A percentile compares a stretch with the other conserved stretches of the same genome.
Conservation (phyloP, 2,797 vertebrate species). For the Helicolenus hilgendorfi region DNA sequence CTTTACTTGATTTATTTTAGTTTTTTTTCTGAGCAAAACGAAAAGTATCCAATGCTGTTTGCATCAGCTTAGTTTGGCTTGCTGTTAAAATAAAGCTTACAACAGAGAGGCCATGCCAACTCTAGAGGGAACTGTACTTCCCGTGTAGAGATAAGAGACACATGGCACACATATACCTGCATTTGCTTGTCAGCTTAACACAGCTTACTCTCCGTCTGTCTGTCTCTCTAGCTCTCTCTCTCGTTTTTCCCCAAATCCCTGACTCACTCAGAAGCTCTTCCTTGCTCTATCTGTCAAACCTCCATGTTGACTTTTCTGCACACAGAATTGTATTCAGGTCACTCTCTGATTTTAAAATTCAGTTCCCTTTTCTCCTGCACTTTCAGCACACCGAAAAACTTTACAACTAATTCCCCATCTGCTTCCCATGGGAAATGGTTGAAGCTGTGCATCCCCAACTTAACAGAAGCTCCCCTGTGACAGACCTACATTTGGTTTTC, state of each 20-base stretch:
- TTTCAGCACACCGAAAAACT: neutral
- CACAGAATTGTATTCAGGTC: neutral
- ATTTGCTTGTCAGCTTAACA: conserved; percentile 33
- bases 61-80: conserved; percentile 9
- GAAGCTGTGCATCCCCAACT: neutral
- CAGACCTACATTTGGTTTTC: neutral
- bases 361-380: neutral
- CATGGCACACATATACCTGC: conserved; percentile 14
- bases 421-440: neutral
- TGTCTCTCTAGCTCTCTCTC: neutral
- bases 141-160: conserved; percentile 32
- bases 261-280: neutral
- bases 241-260: neutral
- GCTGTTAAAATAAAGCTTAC: conserved; percentile 24
- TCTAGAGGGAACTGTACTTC: conserved; percentile 10
- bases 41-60: neutral
- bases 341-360: neutral
- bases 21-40: neutral
- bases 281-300: neutral
- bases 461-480: neutral
- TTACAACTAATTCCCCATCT: neutral
- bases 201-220: neutral
- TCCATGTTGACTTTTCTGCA: neutral
- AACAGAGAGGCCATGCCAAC: neutral
- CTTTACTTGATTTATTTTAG: neutral